Evolutionary conservation across 2,797 vertebrate genomes (phyloP), one percentile per base, ranked within the genome.

Genomic region (Sebastes steindachneri): DNA sequence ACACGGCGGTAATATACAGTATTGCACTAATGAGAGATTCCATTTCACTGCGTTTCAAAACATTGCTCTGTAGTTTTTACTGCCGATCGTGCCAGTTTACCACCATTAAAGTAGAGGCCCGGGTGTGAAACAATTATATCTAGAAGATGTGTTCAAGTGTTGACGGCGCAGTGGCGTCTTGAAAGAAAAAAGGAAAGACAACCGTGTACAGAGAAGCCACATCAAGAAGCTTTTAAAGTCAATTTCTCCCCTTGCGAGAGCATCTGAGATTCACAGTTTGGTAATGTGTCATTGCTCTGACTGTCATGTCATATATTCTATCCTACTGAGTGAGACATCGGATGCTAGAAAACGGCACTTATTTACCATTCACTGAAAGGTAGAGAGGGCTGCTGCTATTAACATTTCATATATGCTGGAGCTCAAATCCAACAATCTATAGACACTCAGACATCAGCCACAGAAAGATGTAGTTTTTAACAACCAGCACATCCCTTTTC

Each of bases 401-500:
- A 41, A 45, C 19, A 28, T 73, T 54, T 37, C 55, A 45, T 57
- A 37, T 84, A 66, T 62, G 51, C 19, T 62, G 69, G 19, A 11
- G 7, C 17, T 21, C 7, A 41, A 68, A 54, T 37, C 9, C n/a
- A 73, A 57, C 37, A 28, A 29, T 77, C 53, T 68, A 77, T 75
- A 79, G 37, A 31, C 55, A 74, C 67, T 68, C 33, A 70, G 55
- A 48, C 25, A 58, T 75, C 62, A 78, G 23, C 23, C 54, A 77
- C 64, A 73, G 51, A 73, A 75, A 84, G 25, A 57, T 77, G 62
- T 75, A 21, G 19, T 45, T 54, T 78, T 58, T 35, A 53, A 60
- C 72, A 75, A 26, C 25, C 14, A 8, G 25, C 11, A 23, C 66
- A 31, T 64, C 37, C 4, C 28, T 68, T 79, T 72, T 63, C 23